These are phyloP conservation scores for Apoda limacodes DNA, from an alignment of 2,888 invertebrate species.

Conservation along the genomic window DNA sequence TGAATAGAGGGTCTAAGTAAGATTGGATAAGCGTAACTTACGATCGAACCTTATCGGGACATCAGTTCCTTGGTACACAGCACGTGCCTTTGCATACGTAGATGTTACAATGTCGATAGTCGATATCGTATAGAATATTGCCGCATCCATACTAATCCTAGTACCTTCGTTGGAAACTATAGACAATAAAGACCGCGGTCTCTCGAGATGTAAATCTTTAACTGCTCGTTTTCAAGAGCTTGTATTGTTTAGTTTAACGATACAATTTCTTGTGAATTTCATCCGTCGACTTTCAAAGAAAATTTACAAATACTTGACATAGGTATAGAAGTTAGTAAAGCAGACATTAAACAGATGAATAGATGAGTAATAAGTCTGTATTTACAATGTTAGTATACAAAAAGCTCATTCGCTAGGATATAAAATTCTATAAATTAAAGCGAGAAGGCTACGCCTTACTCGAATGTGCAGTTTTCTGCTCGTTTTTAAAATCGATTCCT, in stretches of 20 bases:
- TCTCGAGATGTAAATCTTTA: slow-evolving; percentile 46
- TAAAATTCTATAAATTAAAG: too few relatives aligned
- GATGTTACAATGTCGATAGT: slow-evolving; percentile 39
- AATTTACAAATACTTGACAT: too few relatives aligned
- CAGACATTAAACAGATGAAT: too few relatives aligned
- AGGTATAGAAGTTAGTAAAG: too few relatives aligned
- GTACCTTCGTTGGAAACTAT: slow-evolving; percentile 25
- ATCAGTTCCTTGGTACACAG: slow-evolving; percentile 40
- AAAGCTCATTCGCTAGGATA: too few relatives aligned
- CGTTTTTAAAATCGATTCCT: too few relatives aligned
- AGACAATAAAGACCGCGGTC: slow-evolving; percentile 40
- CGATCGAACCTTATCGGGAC: slow-evolving; percentile 50
- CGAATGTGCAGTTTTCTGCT: too few relatives aligned
- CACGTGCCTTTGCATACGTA: slow-evolving; percentile 50
- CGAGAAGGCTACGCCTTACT: too few relatives aligned
- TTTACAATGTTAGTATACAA: too few relatives aligned
- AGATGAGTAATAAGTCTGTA: too few relatives aligned
- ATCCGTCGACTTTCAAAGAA: slow-evolving; percentile 32
- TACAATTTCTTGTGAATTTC: slow-evolving; percentile 40
- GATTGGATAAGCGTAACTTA: slow-evolving; percentile 49
- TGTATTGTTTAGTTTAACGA: slow-evolving; percentile 45
- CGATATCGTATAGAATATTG: slow-evolving; percentile 41
- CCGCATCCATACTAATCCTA: slow-evolving; percentile 33
- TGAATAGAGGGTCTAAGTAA: slow-evolving; percentile 39
- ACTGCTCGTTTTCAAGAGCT: slow-evolving; percentile 42